Conservation (phyloP, 2,797 vertebrate species). For the Menidia menidia region DNA sequence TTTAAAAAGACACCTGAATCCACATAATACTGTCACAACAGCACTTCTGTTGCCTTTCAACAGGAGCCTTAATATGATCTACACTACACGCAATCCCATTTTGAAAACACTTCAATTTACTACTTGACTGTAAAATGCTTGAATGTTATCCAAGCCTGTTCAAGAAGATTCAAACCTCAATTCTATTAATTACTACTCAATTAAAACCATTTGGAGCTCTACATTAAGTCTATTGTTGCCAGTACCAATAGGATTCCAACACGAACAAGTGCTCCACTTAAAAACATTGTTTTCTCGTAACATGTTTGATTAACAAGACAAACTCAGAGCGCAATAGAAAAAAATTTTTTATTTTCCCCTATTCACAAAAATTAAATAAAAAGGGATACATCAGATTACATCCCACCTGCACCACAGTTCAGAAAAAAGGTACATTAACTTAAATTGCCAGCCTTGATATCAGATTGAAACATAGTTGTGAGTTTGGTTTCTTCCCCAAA, state of each 20-base stretch:
- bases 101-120: too few relatives aligned
- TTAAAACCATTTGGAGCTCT: background rate
- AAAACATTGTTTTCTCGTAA: background rate
- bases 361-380: conserved; percentile 83
- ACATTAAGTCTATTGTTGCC: background rate
- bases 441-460: conserved; percentile 66
- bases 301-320: background rate
- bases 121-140: too few relatives aligned
- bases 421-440: conserved; percentile 69
- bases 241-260: background rate
- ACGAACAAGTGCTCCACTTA: too few relatives aligned
- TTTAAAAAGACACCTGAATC: too few relatives aligned
- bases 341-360: conserved; percentile 82
- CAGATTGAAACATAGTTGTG: conserved; percentile 74
- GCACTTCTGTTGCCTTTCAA: too few relatives aligned
- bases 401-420: conserved; percentile 82
- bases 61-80: too few relatives aligned
- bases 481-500: conserved; percentile 63
- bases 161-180: too few relatives aligned
- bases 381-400: conserved; percentile 78
- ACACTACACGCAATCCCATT: too few relatives aligned
- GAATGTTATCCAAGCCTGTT: too few relatives aligned
- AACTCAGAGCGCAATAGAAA: conserved; percentile 78
- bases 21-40: too few relatives aligned
- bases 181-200: too few relatives aligned